Percentiles rank a stretch among this genome's conserved stretches.
phyloP scores from a whole-genome alignment of 2,888 invertebrate species.

The Harpagoxenus sublaevis region DNA sequence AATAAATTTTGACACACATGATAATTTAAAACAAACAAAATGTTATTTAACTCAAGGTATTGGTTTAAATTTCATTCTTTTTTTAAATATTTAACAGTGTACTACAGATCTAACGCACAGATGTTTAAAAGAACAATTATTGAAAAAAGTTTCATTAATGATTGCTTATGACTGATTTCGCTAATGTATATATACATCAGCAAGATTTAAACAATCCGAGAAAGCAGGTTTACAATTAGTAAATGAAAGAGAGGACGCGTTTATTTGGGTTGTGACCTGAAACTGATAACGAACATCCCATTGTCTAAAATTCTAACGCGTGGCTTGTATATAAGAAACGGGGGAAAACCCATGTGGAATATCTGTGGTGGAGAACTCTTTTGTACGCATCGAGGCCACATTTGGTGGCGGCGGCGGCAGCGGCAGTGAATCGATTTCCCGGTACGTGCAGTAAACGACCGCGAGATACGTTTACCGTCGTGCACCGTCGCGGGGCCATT shows the following conservation, averaged over 20 bases:
- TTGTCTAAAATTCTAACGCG: slow-evolving; percentile 24
- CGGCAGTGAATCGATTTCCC: slow-evolving; percentile 48
- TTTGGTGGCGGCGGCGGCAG: not conserved
- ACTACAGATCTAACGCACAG: not conserved
- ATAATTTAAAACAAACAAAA: no score
- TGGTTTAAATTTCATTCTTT: no score
- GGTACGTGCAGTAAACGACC: slow-evolving; percentile 33
- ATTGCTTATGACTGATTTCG: not conserved
- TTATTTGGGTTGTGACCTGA: not conserved
- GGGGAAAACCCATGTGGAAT: slow-evolving; percentile 68
- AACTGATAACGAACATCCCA: not conserved
- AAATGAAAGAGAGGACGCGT: no score
- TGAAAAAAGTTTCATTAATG: not conserved
- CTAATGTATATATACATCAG: not conserved
- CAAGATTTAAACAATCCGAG: not conserved
- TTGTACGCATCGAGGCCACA: slow-evolving; percentile 16
- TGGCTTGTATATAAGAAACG: slow-evolving; percentile 50
- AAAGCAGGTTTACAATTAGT: not conserved
- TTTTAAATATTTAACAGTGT: no score
- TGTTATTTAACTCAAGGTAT: no score
- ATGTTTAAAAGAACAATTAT: not conserved
- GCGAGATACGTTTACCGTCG: not conserved
- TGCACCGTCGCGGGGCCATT: slow-evolving; percentile 10
- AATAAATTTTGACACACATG: no score
- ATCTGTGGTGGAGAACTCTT: slow-evolving; percentile 15